These are phyloP conservation scores for Coturnix japonica DNA, from an alignment of 2,113 vertebrate species.

Conservation along the genomic window DNA sequence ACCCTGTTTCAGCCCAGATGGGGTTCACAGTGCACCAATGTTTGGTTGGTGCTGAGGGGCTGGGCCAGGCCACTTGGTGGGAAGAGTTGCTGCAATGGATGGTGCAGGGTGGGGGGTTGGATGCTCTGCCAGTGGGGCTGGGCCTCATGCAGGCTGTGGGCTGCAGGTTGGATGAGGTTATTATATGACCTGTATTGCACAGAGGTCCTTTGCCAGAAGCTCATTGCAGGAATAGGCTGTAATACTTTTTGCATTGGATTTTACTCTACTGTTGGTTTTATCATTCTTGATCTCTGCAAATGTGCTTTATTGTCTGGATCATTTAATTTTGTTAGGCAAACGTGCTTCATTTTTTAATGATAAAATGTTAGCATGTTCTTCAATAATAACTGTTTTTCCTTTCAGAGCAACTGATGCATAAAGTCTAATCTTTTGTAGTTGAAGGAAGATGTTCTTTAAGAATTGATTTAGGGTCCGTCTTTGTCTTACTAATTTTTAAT, in stretches of 20 bases:
- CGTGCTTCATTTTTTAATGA: constrained; percentile 68
- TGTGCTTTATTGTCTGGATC: constrained; percentile 66
- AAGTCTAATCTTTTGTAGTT: constrained; percentile 61
- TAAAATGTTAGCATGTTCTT: constrained; percentile 50
- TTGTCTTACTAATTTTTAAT: constrained; percentile 69
- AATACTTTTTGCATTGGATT: constrained; percentile 44
- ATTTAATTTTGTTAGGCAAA: constrained; percentile 71
- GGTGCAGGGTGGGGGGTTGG: no score
- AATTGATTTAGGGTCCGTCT: constrained; percentile 63
- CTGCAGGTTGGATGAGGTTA: background rate
- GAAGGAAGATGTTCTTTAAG: constrained; percentile 54
- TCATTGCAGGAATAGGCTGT: constrained; percentile 35
- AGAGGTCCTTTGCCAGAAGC: constrained; percentile 29
- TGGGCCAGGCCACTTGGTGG: no score
- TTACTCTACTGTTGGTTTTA: constrained; percentile 29
- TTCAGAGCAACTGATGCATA: constrained; percentile 53
- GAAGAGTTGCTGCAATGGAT: no score
- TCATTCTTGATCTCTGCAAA: constrained; percentile 61
- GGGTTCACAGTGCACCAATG: no score
- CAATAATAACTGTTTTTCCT: constrained; percentile 50
- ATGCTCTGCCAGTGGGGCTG: no score
- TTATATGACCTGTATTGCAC: background rate
- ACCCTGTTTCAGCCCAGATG: no score
- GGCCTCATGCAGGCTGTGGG: no score
- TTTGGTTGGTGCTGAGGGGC: no score